These are phyloP conservation scores for Galerucella pusilla DNA, from an alignment of 2,888 invertebrate genomes.

Conservation along the genomic window DNA sequence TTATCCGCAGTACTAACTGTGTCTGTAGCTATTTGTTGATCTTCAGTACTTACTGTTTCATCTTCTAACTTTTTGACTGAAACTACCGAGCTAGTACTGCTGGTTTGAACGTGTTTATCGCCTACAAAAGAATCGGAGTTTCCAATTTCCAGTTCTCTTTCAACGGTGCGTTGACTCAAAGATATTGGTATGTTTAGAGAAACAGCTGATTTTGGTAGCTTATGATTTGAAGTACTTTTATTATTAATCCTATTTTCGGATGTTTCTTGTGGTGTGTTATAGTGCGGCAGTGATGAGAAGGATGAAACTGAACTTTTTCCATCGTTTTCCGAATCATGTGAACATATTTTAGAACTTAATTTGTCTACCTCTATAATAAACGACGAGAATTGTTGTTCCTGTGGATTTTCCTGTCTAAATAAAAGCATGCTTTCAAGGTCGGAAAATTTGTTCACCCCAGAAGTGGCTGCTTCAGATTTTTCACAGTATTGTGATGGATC, in stretches of 20 bases:
- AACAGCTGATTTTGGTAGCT: neutral
- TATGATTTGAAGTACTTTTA: neutral
- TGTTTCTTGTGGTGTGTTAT: neutral
- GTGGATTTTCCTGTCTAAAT: neutral
- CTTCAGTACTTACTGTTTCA: neutral
- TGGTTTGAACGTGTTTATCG: neutral
- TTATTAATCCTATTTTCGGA: neutral
- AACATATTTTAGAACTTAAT: too few species aligned
- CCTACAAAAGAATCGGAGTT: neutral
- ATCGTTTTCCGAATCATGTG: neutral
- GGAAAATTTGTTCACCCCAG: neutral
- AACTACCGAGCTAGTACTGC: neutral
- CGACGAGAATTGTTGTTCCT: neutral
- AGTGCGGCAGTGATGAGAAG: neutral
- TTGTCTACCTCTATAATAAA: neutral
- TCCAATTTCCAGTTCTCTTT: neutral
- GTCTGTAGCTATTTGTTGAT: neutral
- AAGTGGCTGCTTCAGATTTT: neutral
- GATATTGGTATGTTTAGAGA: neutral
- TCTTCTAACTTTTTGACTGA: neutral
- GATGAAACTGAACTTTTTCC: neutral
- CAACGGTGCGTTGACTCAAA: neutral
- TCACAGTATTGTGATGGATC: neutral
- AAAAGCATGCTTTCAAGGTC: slow-evolving; percentile 3
- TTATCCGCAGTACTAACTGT: neutral